Base-by-base conservation (phyloP, 2,888 invertebrate genomes). In the Lithodes maja region DNA sequence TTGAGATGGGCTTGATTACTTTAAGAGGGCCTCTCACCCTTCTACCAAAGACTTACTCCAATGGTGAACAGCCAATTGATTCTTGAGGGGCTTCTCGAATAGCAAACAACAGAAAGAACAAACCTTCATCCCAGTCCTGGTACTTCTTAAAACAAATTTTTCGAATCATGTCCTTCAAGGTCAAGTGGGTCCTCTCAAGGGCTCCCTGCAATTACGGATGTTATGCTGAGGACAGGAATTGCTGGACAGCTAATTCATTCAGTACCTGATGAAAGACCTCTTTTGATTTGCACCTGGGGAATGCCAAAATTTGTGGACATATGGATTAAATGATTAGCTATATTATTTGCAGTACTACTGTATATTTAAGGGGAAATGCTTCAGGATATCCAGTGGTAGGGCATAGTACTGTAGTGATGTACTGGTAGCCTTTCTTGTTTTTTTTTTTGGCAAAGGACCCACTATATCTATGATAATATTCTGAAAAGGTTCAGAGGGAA, bases 311-410 rank as follows among this genome's bases (percentile, higher is more conserved):
- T 52, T 2, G 85, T 78, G 50, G 78, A 85, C 2, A 85, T 5
- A 15, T 78, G n/a, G 3, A 68, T 50, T 7, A 85, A 17, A 54
- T 61, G 33, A 17, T 55, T 33, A 9, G 75, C 78, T 33, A 85
- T 78, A 17, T 78, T 84, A 33, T 79, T 78, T 15, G 78, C 61
- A 5, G 83, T 74, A 74, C 50, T 83, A 53, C 53, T 74, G 33
- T 33, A 33, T 33, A 33, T 54, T 54, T 53, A 2, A 74, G 33
- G 2, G 85, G 78, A 78, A 78, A 74, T 2, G 85, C 78, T 61
- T 85, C 85, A 85, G 85, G 55, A 54, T 85, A 85, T 68, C 78
- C 0, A n/a, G 78, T 78, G 15, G 85, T 17, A n/a, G 85, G 75
- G 68, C 77, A 75, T 54, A 85, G n/a, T 17, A 68, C 68, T 54